Base-by-base conservation (phyloP, 2,113 vertebrate species). In the Neogobius melanostomus region DNA sequence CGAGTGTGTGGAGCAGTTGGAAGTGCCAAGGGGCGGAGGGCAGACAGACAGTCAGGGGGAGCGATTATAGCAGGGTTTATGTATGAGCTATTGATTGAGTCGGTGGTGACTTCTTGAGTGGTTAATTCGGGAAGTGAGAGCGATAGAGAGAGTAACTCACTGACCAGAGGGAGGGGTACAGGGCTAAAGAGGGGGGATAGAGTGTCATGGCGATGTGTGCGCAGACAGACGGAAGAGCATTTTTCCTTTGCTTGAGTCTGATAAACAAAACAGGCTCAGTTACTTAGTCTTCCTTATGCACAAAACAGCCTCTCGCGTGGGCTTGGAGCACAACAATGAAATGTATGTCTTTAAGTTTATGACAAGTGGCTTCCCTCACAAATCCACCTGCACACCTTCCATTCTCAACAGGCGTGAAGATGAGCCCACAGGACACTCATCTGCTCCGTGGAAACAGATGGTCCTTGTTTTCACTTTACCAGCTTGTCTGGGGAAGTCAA, bases 71-170 rank as follows among this genome's bases (percentile, higher is more conserved):
- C 89, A 86, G 91, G 91, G 91, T 93, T 94, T 94, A 94, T 94
- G 92, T 92, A 94, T 94, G 93, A 94, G 92, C 86, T 94, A 94
- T 94, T 92, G 93, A 94, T 93, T 93, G 91, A 92, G 91, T 93
- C 91, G 88, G 92, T 92, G 92, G 92, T 93, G 93, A 94, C 92
- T 93, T 94, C 92, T 93, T 94, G 91, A 94, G 92, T 93, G 93
- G 92, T 93, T 94, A 93, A 94, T 93, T 94, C 88, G 90, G 92
- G 93, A 94, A 93, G 92, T 93, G 92, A 92, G 92, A 84, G 92
- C 87, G 85, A 93, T 93, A 93, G 90, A 93, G 91, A 92, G 91
- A 92, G 91, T 91, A 93, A 93, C 91, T 91, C 89, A 85, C 86
- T 90, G 88, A 91, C 89, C 85, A 85, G 81, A 85, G 85, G 78